These are phyloP conservation scores for Andinoacara biseriatus DNA, from an alignment of 2,113 vertebrate genomes.

Conservation along the genomic window DNA sequence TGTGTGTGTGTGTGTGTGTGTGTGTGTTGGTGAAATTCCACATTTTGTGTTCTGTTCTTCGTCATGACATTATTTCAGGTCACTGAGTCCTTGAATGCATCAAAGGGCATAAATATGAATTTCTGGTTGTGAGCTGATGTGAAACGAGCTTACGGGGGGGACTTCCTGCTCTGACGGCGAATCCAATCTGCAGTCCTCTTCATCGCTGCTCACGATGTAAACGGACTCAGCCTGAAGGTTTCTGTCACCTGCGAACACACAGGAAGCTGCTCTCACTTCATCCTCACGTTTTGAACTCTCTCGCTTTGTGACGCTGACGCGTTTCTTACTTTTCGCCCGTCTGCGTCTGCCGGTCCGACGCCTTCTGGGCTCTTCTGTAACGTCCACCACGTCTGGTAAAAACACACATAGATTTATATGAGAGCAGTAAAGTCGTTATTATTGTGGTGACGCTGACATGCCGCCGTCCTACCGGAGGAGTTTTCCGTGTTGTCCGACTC, in stretches of 20 bases:
- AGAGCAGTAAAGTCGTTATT: background rate
- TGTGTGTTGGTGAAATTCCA: too few relatives aligned
- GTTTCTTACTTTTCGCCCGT: conserved; percentile 17
- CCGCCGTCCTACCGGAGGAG: conserved; percentile 52
- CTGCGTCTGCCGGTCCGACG: background rate
- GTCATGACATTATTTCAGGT: too few relatives aligned
- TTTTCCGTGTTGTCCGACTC: conserved; percentile 41
- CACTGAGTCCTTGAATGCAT: too few relatives aligned
- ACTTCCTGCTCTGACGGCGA: background rate
- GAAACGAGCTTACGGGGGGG: background rate
- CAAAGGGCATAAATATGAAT: too few relatives aligned
- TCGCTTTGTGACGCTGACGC: background rate
- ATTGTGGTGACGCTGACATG: background rate
- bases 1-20: too few relatives aligned
- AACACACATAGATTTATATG: background rate
- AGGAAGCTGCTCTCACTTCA: background rate
- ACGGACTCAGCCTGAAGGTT: background rate
- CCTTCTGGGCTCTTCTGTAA: conserved; percentile 18
- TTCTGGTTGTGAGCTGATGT: too few relatives aligned
- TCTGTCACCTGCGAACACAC: background rate
- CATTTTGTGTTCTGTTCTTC: too few relatives aligned
- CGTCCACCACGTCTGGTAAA: conserved; percentile 64
- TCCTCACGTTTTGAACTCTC: background rate
- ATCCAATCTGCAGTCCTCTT: background rate
- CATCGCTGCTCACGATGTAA: conserved; percentile 6